Percentiles rank a stretch among this genome's conserved stretches.
phyloP scores from a whole-genome alignment of 2,113 vertebrate species.

The Odocoileus virginianus region DNA sequence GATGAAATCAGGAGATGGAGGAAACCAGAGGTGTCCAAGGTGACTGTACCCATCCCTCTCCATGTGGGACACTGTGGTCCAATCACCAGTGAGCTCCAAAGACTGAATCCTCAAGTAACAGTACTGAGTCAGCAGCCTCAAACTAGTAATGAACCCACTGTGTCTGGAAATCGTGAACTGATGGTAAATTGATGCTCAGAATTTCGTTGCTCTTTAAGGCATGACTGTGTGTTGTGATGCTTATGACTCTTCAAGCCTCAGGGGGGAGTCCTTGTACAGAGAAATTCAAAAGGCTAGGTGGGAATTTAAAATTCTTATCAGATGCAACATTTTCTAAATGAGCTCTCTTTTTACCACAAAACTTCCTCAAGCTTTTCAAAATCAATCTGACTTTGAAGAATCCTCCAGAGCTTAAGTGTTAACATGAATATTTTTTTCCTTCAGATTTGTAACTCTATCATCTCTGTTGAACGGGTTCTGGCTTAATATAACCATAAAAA shows the following conservation, averaged over 20 bases:
- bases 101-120: slow-evolving; percentile 11
- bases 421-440: background rate
- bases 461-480: background rate
- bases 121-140: background rate
- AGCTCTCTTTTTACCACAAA: slow-evolving; percentile 19
- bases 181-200: background rate
- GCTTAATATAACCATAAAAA: background rate
- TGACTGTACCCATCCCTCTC: slow-evolving; percentile 13
- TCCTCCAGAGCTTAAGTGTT: slow-evolving; percentile 36
- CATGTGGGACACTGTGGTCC: background rate
- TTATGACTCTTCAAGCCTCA: background rate
- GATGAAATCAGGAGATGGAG: background rate
- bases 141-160: background rate
- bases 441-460: background rate
- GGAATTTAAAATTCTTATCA: slow-evolving; percentile 33
- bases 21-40: background rate
- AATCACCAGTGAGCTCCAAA: background rate
- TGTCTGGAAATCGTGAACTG: background rate
- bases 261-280: background rate
- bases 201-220: background rate
- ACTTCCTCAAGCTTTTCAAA: slow-evolving; percentile 49
- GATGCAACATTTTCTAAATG: slow-evolving; percentile 32
- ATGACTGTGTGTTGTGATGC: background rate
- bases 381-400: slow-evolving; percentile 60
- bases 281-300: background rate